phyloP scores from a whole-genome alignment of 2,113 vertebrate species.

The Aegotheles bennettii region DNA sequence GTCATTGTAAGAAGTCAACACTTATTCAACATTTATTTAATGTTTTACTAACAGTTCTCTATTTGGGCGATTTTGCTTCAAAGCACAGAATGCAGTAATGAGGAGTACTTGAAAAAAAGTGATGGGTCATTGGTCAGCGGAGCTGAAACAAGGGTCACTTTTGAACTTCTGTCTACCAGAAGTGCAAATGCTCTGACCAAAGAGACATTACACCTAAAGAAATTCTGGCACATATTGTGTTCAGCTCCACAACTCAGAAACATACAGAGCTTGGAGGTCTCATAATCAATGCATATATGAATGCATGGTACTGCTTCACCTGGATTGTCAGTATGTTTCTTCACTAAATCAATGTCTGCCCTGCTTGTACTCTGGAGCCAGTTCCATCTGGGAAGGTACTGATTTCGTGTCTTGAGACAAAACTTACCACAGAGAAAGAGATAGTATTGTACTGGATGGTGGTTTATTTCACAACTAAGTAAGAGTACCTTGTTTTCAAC shows the following conservation, averaged over 20 bases:
- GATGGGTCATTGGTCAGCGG: background rate
- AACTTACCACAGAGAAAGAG: accelerated
- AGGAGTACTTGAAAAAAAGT: background rate
- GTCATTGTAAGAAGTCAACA: background rate
- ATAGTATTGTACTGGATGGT: accelerated
- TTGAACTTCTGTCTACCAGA: background rate
- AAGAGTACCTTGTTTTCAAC: background rate
- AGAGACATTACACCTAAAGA: background rate
- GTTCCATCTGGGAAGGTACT: background rate
- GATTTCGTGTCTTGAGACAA: background rate
- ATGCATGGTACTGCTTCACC: background rate
- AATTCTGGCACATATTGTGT: background rate
- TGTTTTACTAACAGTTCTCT: background rate
- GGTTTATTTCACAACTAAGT: background rate
- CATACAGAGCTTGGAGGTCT: background rate
- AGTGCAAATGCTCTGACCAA: background rate
- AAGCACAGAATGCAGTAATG: background rate
- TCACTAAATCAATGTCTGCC: background rate
- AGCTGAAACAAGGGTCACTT: background rate
- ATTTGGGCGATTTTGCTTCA: background rate
- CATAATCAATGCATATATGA: background rate
- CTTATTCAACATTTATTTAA: background rate
- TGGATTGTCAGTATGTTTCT: accelerated
- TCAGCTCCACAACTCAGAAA: background rate
- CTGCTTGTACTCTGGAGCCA: background rate